Conservation (phyloP, 2,113 vertebrate species). For the Sterna hirundo region DNA sequence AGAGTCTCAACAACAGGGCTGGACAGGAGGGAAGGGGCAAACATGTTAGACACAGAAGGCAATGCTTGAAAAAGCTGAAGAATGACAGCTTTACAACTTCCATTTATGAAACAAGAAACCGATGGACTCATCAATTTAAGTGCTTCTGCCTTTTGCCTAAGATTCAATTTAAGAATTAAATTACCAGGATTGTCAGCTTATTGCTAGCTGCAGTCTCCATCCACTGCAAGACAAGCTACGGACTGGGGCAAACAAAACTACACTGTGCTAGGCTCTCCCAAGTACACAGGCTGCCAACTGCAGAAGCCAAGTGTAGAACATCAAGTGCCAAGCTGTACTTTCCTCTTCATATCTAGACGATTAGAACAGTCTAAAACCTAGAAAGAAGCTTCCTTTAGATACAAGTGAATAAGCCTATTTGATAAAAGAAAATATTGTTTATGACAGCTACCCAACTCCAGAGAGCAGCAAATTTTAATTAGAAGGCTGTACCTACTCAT, state of each 20-base stretch:
- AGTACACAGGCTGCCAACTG: neutral
- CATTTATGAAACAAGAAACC: neutral
- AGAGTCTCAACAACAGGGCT: neutral
- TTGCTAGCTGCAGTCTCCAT: neutral
- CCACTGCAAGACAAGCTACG: neutral
- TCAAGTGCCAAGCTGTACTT: neutral
- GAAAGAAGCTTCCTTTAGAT: neutral
- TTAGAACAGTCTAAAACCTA: neutral
- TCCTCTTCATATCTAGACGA: neutral
- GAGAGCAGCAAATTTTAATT: constrained; percentile 31
- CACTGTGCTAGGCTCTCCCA: neutral
- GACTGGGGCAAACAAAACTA: neutral
- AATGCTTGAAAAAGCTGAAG: neutral
- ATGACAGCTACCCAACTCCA: constrained; percentile 26
- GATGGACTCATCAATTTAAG: neutral
- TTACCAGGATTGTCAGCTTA: neutral
- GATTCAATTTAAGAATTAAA: neutral
- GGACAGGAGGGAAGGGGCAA: neutral
- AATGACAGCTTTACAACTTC: neutral
- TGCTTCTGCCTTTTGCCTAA: neutral
- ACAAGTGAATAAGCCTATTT: neutral
- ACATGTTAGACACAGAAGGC: neutral
- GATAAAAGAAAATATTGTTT: neutral
- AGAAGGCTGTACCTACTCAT: constrained; percentile 14
- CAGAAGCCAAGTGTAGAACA: neutral